Conservation (phyloP, 2,797 vertebrate genomes). For the Pitangus sulphuratus region DNA sequence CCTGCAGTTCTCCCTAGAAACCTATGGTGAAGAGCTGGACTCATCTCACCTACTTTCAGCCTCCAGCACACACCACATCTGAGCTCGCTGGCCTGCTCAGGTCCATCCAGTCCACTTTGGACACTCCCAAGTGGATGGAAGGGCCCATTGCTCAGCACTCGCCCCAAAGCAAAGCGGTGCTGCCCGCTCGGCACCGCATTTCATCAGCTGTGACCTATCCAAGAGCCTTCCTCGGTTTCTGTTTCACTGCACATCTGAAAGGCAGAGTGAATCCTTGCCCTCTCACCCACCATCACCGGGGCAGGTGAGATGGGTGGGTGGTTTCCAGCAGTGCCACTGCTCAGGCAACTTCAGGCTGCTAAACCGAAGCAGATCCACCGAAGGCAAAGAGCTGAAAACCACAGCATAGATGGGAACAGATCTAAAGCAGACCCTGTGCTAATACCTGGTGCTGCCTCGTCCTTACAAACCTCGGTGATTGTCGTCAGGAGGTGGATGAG, state of each 20-base stretch:
- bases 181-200: no score
- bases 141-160: not conserved
- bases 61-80: not conserved
- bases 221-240: not conserved
- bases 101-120: not conserved
- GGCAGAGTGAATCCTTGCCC: not conserved
- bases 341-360: not conserved
- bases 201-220: fast-evolving
- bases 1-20: not conserved
- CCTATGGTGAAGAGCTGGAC: not conserved
- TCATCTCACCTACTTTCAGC: not conserved
- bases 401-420: not conserved
- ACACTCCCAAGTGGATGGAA: not conserved
- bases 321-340: not conserved
- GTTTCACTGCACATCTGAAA: not conserved
- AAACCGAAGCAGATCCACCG: fast-evolving
- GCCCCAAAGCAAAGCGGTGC: not conserved
- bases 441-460: not conserved
- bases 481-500: not conserved
- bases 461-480: not conserved
- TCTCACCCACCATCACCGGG: not conserved
- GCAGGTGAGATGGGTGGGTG: not conserved
- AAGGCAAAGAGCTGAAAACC: not conserved
- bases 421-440: not conserved
- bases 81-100: not conserved